phyloP scores from a whole-genome alignment of 1,140 invertebrate species.

The Eueides isabella region DNA sequence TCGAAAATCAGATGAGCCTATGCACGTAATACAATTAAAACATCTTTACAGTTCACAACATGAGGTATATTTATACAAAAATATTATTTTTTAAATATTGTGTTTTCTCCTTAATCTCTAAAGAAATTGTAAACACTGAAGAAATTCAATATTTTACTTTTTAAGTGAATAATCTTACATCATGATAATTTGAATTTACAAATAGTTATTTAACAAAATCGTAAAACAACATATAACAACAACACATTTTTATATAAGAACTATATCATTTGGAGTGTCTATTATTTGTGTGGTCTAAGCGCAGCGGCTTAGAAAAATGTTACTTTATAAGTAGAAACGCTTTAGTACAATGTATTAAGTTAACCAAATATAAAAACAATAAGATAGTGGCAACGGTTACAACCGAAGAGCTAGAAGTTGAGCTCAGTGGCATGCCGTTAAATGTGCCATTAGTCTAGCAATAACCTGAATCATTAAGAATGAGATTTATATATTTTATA shows the following conservation, averaged over 20 bases:
- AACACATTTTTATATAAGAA: background rate
- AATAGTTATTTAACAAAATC: no score
- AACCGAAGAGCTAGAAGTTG: background rate
- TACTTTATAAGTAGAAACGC: conserved; percentile 5
- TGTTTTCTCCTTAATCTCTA: no score
- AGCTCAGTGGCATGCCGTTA: background rate
- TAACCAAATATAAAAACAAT: background rate
- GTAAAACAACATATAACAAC: background rate
- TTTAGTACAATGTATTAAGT: background rate
- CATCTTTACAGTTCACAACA: no score
- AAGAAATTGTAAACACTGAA: no score
- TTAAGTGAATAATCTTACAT: no score
- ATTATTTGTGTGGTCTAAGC: background rate
- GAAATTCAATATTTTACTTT: no score
- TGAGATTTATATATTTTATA: no score
- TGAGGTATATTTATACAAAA: no score
- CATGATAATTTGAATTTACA: no score
- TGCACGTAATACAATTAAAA: no score
- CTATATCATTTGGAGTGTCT: background rate
- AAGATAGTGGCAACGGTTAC: background rate
- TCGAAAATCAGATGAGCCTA: no score
- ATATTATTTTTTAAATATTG: no score
- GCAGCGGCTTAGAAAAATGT: background rate
- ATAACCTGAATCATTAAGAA: background rate
- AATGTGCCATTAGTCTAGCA: background rate